These are phyloP conservation scores for Oegoconia quadripuncta DNA, from an alignment of 2,888 invertebrate species.

Conservation along the genomic window DNA sequence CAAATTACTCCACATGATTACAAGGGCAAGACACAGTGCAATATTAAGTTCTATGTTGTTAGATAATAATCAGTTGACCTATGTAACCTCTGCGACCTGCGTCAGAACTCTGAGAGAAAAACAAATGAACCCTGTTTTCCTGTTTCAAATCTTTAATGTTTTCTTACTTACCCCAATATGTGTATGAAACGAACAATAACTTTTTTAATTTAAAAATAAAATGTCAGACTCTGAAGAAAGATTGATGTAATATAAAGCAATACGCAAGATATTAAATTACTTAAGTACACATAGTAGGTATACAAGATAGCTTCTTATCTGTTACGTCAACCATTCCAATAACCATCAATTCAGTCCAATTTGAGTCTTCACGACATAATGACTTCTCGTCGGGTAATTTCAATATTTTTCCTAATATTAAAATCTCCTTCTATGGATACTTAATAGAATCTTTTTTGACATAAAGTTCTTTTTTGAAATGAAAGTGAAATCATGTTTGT, in stretches of 20 bases:
- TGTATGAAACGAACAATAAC: too few species aligned
- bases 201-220: slow-evolving; percentile 20
- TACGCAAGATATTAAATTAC: slow-evolving; percentile 34
- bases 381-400: slow-evolving; percentile 66
- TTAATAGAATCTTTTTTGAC: slow-evolving; percentile 1
- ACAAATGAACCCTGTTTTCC: slow-evolving; percentile 60
- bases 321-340: slow-evolving; percentile 51
- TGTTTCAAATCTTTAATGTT: slow-evolving; percentile 22
- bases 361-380: slow-evolving; percentile 60
- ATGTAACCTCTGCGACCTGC: too few species aligned
- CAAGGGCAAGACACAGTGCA: too few species aligned
- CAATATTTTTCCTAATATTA: slow-evolving; percentile 27
- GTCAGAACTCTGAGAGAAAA: slow-evolving; percentile 48
- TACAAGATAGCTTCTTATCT: slow-evolving; percentile 52
- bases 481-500: slow-evolving; percentile 6
- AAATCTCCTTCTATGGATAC: slow-evolving; percentile 1
- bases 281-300: slow-evolving; percentile 57
- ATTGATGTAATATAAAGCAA: slow-evolving; percentile 35
- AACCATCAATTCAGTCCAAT: slow-evolving; percentile 59
- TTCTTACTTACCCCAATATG: slow-evolving; percentile 19
- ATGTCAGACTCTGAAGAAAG: slow-evolving; percentile 37
- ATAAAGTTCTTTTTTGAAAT: slow-evolving; percentile 18
- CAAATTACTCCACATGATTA: too few species aligned
- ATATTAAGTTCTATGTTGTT: too few species aligned
- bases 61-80: too few species aligned